These are phyloP conservation scores for Platycheirus albimanus DNA, from an alignment of 2,888 invertebrate species.

Conservation along the genomic window DNA sequence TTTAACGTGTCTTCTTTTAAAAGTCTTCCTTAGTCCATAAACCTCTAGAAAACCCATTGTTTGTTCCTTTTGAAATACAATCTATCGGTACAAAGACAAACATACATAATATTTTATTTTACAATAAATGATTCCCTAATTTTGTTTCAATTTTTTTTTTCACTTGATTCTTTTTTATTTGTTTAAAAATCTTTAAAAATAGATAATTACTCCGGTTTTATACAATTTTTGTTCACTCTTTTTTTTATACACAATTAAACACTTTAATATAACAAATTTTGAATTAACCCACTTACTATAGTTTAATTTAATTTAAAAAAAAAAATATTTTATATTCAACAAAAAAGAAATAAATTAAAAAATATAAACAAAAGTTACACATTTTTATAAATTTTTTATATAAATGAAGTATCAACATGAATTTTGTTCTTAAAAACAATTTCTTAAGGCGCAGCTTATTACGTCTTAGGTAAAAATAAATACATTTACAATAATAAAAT, in stretches of 20 bases:
- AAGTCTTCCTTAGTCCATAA: not conserved
- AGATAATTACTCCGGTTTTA: constrained; percentile 61
- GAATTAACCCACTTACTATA: constrained; percentile 55
- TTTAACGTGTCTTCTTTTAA: too few species aligned
- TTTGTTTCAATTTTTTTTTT: constrained; percentile 64
- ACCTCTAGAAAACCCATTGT: not conserved
- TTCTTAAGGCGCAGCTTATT: constrained; percentile 54
- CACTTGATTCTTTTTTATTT: constrained; percentile 44
- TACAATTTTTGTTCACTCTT: constrained; percentile 21
- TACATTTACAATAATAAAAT: constrained; percentile 60
- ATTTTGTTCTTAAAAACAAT: constrained; percentile 53
- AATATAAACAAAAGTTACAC: constrained; percentile 60
- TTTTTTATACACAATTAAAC: constrained; percentile 60
- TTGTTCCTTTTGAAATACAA: not conserved
- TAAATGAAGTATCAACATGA: constrained; percentile 51
- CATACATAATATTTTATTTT: constrained; percentile 28
- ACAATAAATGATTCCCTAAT: constrained; percentile 51
- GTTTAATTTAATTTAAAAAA: constrained; percentile 35
- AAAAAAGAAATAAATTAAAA: constrained; percentile 69
- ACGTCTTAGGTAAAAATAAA: constrained; percentile 42
- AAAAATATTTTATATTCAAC: constrained; percentile 54
- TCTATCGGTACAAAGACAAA: constrained; percentile 7
- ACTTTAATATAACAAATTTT: constrained; percentile 72
- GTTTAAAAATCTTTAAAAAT: constrained; percentile 47
- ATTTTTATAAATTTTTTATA: constrained; percentile 37